Evolutionary conservation across 2,797 vertebrate genomes (phyloP).

Genomic region (Octomys mimax): DNA sequence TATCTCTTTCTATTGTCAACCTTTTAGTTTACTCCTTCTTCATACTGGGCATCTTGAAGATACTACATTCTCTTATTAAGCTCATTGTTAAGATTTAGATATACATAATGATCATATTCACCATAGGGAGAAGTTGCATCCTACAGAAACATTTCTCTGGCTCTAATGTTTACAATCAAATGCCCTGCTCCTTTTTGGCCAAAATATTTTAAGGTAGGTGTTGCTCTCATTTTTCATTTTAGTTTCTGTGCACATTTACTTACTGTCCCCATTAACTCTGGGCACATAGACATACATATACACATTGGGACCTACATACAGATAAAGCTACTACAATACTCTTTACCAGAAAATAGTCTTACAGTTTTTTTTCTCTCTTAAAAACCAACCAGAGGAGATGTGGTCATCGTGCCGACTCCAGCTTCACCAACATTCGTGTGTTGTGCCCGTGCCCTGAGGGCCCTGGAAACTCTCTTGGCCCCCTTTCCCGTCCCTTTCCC

Average conservation of each 20-base stretch:
- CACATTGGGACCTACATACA: background rate
- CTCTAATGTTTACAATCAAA: background rate
- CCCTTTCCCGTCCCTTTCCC: too few relatives aligned
- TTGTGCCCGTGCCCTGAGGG: too few relatives aligned
- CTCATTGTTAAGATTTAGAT: background rate
- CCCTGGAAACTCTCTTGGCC: too few relatives aligned
- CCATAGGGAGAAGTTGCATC: background rate
- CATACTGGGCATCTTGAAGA: background rate
- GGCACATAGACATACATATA: background rate
- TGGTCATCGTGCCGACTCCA: too few relatives aligned
- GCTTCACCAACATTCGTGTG: too few relatives aligned
- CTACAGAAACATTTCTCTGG: background rate
- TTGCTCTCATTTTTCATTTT: background rate
- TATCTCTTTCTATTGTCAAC: background rate
- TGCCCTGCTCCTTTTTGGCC: background rate
- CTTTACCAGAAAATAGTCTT: background rate
- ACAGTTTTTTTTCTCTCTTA: background rate
- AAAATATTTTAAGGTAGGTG: background rate
- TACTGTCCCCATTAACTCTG: background rate
- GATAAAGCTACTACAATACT: background rate
- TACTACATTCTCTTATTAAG: background rate
- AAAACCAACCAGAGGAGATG: background rate
- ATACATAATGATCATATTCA: background rate
- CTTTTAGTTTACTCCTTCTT: too few relatives aligned
- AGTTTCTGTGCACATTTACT: background rate